These are phyloP conservation scores for Balanococcus diminutus DNA, from an alignment of 2,888 invertebrate species.

Conservation along the genomic window DNA sequence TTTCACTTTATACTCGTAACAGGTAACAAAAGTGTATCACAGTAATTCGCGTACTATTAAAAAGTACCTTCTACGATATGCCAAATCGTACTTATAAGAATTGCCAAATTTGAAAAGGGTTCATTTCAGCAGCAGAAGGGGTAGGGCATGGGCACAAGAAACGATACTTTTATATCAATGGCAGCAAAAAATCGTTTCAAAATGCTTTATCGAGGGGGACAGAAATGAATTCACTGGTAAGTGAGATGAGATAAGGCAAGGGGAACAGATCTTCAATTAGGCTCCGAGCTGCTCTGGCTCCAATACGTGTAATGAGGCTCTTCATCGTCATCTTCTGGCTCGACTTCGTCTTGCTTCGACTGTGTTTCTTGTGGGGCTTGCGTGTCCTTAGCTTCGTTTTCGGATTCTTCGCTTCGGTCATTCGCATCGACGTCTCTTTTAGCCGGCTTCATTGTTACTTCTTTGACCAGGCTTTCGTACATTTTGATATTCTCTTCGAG, in stretches of 20 bases:
- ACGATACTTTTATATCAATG: neutral
- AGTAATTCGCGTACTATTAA: neutral
- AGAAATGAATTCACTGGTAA: neutral
- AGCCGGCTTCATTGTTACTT: conserved; percentile 1
- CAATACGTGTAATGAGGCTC: neutral
- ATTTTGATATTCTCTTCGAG: conserved; percentile 38
- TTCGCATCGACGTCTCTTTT: neutral
- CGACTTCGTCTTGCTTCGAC: neutral
- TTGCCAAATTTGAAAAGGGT: neutral
- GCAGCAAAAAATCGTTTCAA: neutral
- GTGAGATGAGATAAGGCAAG: too few species aligned
- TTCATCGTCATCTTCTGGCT: neutral
- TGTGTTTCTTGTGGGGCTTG: neutral
- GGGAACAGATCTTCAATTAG: neutral
- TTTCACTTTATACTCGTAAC: neutral
- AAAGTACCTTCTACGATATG: neutral
- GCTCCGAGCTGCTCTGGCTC: neutral
- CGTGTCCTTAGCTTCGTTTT: neutral
- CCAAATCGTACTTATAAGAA: neutral
- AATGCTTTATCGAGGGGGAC: neutral
- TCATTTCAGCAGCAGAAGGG: neutral
- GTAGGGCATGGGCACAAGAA: neutral
- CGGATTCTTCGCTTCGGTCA: neutral
- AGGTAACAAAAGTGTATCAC: conserved; percentile 26
- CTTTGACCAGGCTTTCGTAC: conserved; percentile 6